These are phyloP conservation scores for Metopia argyrocephala DNA, from an alignment of 2,888 invertebrate genomes.

Conservation along the genomic window DNA sequence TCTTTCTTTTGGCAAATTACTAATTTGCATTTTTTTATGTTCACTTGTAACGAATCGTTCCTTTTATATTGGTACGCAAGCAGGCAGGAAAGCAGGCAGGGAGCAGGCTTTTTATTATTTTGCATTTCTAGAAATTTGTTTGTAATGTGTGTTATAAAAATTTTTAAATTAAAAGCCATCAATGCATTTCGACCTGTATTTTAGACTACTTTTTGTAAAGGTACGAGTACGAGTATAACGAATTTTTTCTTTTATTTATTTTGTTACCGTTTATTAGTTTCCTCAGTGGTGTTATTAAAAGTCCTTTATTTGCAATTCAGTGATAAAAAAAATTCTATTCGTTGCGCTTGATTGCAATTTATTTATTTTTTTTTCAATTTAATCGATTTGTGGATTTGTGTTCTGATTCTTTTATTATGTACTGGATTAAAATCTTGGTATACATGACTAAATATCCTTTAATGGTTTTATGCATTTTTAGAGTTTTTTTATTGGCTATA, in stretches of 20 bases:
- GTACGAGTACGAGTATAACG: too few relatives aligned
- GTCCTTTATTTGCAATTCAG: not conserved
- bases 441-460: conserved; percentile 52
- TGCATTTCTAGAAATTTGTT: conserved; percentile 1
- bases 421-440: not conserved
- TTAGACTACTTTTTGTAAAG: conserved; percentile 20
- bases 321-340: conserved; percentile 65
- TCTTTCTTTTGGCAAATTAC: conserved; percentile 15
- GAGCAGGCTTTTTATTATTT: conserved; percentile 4
- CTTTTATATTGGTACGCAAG: conserved; percentile 25
- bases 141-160: not conserved
- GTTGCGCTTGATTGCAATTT: conserved; percentile 70
- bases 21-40: conserved; percentile 70
- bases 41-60: conserved; percentile 72
- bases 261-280: conserved; percentile 18
- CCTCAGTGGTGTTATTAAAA: conserved; percentile 42
- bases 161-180: conserved; percentile 2
- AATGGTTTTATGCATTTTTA: conserved; percentile 61
- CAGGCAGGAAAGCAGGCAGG: too few relatives aligned
- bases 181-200: conserved; percentile 7
- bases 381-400: conserved; percentile 29
- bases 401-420: conserved; percentile 8
- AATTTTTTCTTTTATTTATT: not conserved
- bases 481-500: conserved; percentile 1
- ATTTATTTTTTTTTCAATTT: conserved; percentile 36